A percentile compares a stretch with the other conserved stretches of the same genome.
Conservation (phyloP, 2,113 vertebrate genomes). For the Rostratula benghalensis region DNA sequence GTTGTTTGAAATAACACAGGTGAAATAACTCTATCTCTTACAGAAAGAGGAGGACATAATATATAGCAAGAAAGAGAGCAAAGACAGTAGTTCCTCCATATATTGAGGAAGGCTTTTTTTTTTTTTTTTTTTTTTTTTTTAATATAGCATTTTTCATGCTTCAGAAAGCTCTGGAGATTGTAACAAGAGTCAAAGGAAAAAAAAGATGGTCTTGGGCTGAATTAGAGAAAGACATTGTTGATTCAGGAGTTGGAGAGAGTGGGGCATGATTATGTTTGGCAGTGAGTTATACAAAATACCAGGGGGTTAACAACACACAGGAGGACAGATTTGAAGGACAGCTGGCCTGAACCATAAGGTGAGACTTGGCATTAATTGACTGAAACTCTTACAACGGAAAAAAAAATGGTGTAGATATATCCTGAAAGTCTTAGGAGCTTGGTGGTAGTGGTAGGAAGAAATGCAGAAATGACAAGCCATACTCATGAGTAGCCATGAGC, state of each 20-base stretch:
- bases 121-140: neutral
- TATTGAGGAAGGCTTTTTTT: neutral
- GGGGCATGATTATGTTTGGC: neutral
- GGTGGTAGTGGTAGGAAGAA: neutral
- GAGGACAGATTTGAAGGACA: neutral
- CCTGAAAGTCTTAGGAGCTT: neutral
- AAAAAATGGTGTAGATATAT: neutral
- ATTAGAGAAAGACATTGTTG: neutral
- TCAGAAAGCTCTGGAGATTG: neutral
- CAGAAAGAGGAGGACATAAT: neutral
- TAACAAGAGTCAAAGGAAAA: neutral
- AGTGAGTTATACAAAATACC: neutral
- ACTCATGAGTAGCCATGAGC: neutral
- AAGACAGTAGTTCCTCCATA: neutral
- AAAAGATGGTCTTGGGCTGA: neutral
- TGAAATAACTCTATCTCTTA: neutral
- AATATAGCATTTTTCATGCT: neutral
- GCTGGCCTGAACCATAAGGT: neutral
- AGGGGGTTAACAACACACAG: neutral
- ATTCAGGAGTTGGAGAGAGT: neutral
- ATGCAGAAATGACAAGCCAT: neutral
- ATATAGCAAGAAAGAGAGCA: neutral
- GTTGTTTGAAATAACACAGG: neutral
- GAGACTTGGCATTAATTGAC: neutral
- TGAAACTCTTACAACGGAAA: neutral